Evolutionary conservation across 2,888 invertebrate genomes (phyloP).

Genomic region (Crocallis elinguaria): DNA sequence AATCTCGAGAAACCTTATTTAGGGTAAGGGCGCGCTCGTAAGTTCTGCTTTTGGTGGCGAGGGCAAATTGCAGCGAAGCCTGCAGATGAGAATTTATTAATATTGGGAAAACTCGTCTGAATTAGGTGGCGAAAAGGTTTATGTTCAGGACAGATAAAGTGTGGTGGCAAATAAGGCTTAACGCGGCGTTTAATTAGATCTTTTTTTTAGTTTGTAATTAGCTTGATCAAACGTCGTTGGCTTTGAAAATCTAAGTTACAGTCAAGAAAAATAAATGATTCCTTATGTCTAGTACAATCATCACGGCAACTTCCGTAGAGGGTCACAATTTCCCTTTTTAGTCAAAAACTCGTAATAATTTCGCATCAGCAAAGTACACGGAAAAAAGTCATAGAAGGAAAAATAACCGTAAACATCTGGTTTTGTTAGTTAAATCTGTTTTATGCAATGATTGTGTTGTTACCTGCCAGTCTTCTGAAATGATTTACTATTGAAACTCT

Average conservation of each 20-base stretch:
- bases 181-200: conserved; percentile 11
- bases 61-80: conserved; percentile 81
- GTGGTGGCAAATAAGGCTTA: conserved; percentile 10
- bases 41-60: conserved; percentile 72
- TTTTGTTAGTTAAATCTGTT: too few relatives aligned
- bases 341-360: too few relatives aligned
- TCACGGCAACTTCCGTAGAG: too few relatives aligned
- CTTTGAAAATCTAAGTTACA: too few relatives aligned
- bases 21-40: conserved; percentile 73
- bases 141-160: conserved; percentile 44
- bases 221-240: too few relatives aligned
- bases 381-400: too few relatives aligned
- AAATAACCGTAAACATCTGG: too few relatives aligned
- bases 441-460: background rate
- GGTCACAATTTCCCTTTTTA: too few relatives aligned
- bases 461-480: background rate
- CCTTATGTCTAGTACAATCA: too few relatives aligned
- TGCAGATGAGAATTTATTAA: conserved; percentile 83
- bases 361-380: too few relatives aligned
- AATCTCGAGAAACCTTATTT: conserved; percentile 59
- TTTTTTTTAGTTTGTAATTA: background rate
- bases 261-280: too few relatives aligned
- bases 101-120: conserved; percentile 72
- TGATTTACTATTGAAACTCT: background rate
- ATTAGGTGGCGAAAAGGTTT: conserved; percentile 72